Evolutionary conservation across 2,797 vertebrate species (phyloP), one percentile per base, ranked within the genome.

Genomic region (Lagorchestes hirsutus): DNA sequence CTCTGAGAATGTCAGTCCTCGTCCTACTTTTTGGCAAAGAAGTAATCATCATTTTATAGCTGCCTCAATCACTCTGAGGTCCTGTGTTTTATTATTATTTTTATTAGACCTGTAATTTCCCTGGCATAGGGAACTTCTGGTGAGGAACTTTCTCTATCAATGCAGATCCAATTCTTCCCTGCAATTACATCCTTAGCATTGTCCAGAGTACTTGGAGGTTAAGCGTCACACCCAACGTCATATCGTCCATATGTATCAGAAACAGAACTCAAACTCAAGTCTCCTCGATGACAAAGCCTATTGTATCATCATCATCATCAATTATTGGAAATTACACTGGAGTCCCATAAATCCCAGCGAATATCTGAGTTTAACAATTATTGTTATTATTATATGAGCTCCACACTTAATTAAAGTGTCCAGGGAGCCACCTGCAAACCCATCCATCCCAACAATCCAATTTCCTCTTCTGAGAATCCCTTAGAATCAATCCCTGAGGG

Each of bases 371-470:
- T 87, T 87, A 87, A 87, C 74, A 27, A 87, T 28, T 87, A 87
- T 87, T 87, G 74, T 87, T 87, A 87, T 87, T 87, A 50, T 46
- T 87, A 87, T 50, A 87, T 50, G 40, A 87, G 74, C 74, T 87
- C 24, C 40, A 50, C 31, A 87, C 74, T 87, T 87, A 87, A 87
- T 87, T 50, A 50, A 87, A 87, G 74, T 87, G 40, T 87, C 74
- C 40, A 87, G 74, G 22, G 74, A 87, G 22, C 74, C 74, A 87
- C 74, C 74, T 87, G 74, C 40, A 87, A 87, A 87, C 40, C 22
- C 40, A 87, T 87, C 24, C 74, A 87, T 87, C 24, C 40, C 74
- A 87, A 87, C 74, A 87, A 87, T 87, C 74, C 74, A 87, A 87
- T 87, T 87, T 87, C 24, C 74, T 87, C 74, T 87, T 87, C 31